These are phyloP conservation scores for Xyliphius kryptos DNA, from an alignment of 2,113 vertebrate genomes.

Conservation along the genomic window DNA sequence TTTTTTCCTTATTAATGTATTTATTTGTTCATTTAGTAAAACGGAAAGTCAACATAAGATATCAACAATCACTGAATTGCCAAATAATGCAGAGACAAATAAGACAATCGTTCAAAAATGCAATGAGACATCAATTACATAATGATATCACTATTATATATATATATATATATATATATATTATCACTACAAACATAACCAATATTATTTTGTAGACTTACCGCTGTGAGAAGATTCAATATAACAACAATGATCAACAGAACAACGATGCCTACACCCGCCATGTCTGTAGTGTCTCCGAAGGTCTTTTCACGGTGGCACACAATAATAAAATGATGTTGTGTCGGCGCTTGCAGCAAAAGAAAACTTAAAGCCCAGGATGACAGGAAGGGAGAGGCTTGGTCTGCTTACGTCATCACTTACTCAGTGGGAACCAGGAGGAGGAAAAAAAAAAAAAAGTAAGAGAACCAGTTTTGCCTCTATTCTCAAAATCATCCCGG, in stretches of 20 bases:
- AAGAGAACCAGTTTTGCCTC: conserved; percentile 22
- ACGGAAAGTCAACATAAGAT: too few relatives aligned
- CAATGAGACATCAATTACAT: too few relatives aligned
- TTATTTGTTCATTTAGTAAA: too few relatives aligned
- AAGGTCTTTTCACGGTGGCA: background rate
- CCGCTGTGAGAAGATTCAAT: conserved; percentile 35
- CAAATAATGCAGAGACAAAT: too few relatives aligned
- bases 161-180: too few relatives aligned
- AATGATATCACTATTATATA: too few relatives aligned
- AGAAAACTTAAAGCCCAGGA: background rate
- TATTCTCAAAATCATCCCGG: background rate
- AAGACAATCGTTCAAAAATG: too few relatives aligned
- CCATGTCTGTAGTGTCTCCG: conserved; percentile 33
- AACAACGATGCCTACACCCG: background rate
- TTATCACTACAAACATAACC: too few relatives aligned
- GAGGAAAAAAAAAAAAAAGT: conserved; percentile 11
- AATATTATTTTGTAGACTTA: conserved; percentile 26
- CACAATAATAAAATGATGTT: background rate
- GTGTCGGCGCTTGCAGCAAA: background rate
- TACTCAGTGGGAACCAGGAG: conserved; percentile 6
- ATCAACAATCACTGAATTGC: too few relatives aligned
- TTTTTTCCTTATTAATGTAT: too few relatives aligned
- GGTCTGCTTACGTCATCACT: conserved; percentile 15
- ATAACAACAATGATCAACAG: conserved; percentile 34
- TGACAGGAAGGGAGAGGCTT: conserved; percentile 13